Conservation (phyloP, 2,113 vertebrate genomes). For the Onychorhynchus coronatus region DNA sequence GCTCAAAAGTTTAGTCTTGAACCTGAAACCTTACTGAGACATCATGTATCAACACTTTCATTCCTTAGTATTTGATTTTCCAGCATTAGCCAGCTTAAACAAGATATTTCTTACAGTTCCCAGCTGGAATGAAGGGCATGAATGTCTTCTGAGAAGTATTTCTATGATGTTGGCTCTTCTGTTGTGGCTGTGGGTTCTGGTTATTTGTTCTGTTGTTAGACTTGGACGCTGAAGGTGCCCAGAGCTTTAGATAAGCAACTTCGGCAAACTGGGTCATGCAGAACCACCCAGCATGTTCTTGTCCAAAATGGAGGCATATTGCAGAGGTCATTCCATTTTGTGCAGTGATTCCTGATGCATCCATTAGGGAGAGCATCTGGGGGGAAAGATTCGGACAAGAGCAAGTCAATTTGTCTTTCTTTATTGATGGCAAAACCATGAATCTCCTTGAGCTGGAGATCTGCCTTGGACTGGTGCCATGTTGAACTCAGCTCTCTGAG, state of each 20-base stretch:
- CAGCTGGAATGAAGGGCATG: neutral
- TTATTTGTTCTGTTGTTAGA: neutral
- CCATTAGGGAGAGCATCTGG: neutral
- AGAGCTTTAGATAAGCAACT: neutral
- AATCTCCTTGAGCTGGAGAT: neutral
- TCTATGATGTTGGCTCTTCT: neutral
- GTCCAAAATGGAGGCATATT: neutral
- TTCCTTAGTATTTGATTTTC: neutral
- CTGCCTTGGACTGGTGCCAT: neutral
- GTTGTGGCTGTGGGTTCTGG: neutral
- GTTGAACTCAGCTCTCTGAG: neutral
- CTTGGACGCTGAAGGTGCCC: neutral
- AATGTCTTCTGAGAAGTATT: neutral
- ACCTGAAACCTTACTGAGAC: neutral
- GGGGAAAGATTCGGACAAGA: neutral
- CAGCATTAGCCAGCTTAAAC: neutral
- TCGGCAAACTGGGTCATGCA: neutral
- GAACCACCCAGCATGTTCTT: neutral
- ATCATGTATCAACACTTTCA: neutral
- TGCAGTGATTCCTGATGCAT: neutral
- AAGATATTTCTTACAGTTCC: neutral
- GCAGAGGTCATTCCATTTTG: neutral
- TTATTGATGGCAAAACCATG: neutral
- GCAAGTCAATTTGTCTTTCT: neutral
- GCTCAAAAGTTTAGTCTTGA: neutral